A percentile compares a stretch with the other conserved stretches of the same genome.
phyloP scores from a whole-genome alignment of 1,140 invertebrate species.

The Tribolium madens region DNA sequence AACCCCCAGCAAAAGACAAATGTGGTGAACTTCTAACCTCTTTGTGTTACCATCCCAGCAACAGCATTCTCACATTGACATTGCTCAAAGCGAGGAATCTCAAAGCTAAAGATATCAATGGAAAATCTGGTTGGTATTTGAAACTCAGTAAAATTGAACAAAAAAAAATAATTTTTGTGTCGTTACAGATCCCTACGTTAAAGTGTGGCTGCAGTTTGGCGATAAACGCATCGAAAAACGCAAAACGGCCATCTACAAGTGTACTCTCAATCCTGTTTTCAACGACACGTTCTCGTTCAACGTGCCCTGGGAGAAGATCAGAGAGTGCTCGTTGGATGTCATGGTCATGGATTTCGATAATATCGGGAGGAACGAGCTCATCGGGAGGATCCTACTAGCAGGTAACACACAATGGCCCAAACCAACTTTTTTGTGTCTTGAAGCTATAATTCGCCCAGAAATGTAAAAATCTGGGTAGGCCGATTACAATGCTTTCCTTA shows the following conservation, averaged over 20 bases:
- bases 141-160: too few relatives aligned
- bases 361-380: constrained; percentile 92
- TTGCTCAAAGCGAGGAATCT: constrained; percentile 92
- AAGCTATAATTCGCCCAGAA: too few relatives aligned
- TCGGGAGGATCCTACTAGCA: constrained; percentile 88
- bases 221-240: constrained; percentile 95
- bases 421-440: too few relatives aligned
- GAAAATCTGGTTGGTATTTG: constrained; percentile 85
- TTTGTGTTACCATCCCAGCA: constrained; percentile 92
- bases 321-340: constrained; percentile 91
- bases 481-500: too few relatives aligned
- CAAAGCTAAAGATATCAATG: constrained; percentile 95
- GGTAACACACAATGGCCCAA: too few relatives aligned
- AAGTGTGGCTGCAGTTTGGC: constrained; percentile 95
- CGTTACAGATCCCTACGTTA: constrained; percentile 95
- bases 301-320: constrained; percentile 94
- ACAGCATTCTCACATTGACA: constrained; percentile 87
- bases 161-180: too few relatives aligned
- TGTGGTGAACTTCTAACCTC: constrained; percentile 92
- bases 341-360: constrained; percentile 97
- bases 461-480: too few relatives aligned
- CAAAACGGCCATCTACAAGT: constrained; percentile 96
- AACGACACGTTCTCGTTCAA: constrained; percentile 94
- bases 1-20: constrained; percentile 91
- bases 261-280: constrained; percentile 91